Evolutionary conservation across 2,888 invertebrate species (phyloP), one percentile per base, ranked within the genome.

Genomic region (Pomacea canaliculata): DNA sequence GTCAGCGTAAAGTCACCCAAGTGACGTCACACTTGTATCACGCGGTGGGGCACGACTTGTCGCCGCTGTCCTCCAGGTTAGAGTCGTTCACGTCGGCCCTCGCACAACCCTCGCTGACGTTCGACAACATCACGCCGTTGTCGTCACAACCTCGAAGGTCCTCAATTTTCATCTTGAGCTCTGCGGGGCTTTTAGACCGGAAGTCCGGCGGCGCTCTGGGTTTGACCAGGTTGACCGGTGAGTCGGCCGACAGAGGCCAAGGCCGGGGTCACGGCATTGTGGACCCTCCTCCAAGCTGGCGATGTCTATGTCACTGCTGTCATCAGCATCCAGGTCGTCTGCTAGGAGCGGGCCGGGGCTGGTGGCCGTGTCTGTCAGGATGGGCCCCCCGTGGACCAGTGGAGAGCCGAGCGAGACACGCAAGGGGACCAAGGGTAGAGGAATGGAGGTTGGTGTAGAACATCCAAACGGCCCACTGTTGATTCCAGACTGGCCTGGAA

Each of bases 301-400:
- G 37, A 12, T 60, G 5, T 59, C 71, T 8, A 19, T 59, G 59
- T 70, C 70, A 46, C 16, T 27, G 59, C 23, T 37, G 23, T 71
- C 60, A 5, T 69, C 71, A 70, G 59, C 48, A 16, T 56, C 56
- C n/a, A 51, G 59, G 65, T 59, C n/a, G 48, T n/a, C 70, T 18
- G 16, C 23, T 18, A 48, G 19, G 51, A 71, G 62, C 23, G 71
- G 71, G 7, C 70, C 75, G 7, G 79, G 79, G 27, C 79, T 79
- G 63, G 79, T 79, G 71, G 79, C 79, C 8, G 76, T 73, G 76
- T 79, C 79, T 13, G 76, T 79, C 23, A 79, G 74, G 49, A 65
- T 73, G 5, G 79, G 77, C 1, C 51, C 51, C 51, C 10, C 51
- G 51, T 56, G 51, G 12, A 16, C 16, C 51, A 56, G 51, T 16